Base-by-base conservation (phyloP, 2,888 invertebrate species). In the Asteroscopus sphinx region DNA sequence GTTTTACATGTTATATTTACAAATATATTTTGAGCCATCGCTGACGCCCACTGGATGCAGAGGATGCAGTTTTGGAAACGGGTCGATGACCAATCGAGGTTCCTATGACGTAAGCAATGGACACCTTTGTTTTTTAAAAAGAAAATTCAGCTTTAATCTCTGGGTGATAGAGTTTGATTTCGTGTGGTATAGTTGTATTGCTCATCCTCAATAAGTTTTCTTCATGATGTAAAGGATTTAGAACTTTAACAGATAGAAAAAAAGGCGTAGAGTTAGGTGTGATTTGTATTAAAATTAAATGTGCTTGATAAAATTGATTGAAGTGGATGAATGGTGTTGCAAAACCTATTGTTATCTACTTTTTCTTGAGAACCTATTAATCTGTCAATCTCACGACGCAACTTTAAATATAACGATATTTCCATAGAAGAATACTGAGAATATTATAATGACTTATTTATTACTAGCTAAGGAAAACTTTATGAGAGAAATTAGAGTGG, bases 41-140 rank as follows among this genome's bases (percentile, higher is more conserved):
- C 48, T 37, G 3, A 46, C 66, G 25, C 66, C 60, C 65, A 75
- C 64, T 33, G 41, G 51, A 40, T 64, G 42, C 48, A 58, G 67
- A 70, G 61, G 64, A 72, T 75, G 72, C 75, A 66, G 26, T 68
- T 76, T 76, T 56, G 61, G 62, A 59, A 59, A 45, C 68, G 47
- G 77, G 75, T 73, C 79, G 61, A 68, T 44, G 75, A 53, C 73
- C 78, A 72, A 70, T 71, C 72, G 60, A 77, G 66, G 66, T 62
- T 33, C 21, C 25, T 12, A 42, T 77, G 73, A 70, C 71, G 77
- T 71, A 66, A 71, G 47, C 57, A 30, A n/a, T 13, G 13, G 17
- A 32, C 26, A 39, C 41, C 25, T 51, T 64, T 44, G 30, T 21
- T 5, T n/a, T 3, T 6, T 30, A 13, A 16, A 41, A 17, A 51